These are phyloP conservation scores for Melinopterus prodromus DNA, from an alignment of 2,888 invertebrate genomes.

Conservation along the genomic window DNA sequence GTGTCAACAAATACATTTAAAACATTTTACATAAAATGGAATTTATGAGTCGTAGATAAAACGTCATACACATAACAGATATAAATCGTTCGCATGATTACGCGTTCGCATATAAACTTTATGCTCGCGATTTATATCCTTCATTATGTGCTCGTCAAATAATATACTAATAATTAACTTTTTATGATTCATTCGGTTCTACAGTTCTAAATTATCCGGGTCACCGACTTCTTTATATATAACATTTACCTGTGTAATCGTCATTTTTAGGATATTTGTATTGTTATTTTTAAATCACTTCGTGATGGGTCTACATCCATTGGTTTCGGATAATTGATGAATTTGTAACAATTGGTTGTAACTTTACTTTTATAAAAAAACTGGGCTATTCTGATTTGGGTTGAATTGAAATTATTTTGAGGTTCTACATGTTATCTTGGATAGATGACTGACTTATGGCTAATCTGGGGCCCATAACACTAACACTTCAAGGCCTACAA, in stretches of 20 bases:
- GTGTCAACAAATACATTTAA: no score
- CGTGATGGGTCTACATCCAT: conserved; percentile 7
- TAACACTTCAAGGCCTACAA: no score
- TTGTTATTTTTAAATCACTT: neutral
- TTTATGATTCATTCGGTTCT: neutral
- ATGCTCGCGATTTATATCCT: no score
- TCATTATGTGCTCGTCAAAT: no score
- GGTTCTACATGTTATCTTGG: neutral
- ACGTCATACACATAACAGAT: no score
- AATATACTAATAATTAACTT: no score
- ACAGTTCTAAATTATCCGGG: neutral
- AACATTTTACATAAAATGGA: no score
- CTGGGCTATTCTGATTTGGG: neutral
- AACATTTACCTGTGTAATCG: conserved; percentile 7
- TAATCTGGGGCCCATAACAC: no score
- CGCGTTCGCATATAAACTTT: no score
- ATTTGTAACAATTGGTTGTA: neutral
- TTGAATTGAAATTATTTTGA: neutral
- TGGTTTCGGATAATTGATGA: neutral
- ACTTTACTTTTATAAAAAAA: neutral
- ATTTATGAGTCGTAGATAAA: no score
- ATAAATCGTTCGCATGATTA: no score
- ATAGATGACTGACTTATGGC: neutral
- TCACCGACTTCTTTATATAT: neutral
- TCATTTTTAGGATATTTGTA: neutral